Percentiles rank a stretch among this genome's conserved stretches.
phyloP scores from a whole-genome alignment of 2,797 vertebrate genomes.

The Propithecus perrieri region DNA sequence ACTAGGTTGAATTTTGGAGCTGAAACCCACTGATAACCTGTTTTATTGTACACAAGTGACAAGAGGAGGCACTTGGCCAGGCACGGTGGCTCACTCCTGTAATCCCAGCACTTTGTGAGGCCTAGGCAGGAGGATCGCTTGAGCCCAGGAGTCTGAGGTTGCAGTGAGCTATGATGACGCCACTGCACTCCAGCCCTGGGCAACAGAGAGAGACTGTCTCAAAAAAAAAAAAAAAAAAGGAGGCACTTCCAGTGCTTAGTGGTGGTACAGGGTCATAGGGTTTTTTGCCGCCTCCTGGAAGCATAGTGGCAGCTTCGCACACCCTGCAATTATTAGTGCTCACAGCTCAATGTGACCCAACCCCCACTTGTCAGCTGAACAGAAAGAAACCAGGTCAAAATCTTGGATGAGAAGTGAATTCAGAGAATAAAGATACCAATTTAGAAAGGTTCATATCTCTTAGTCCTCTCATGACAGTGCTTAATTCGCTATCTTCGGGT shows the following conservation, averaged over 20 bases:
- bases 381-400: background rate
- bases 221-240: background rate
- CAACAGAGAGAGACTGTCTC: background rate
- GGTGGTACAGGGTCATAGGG: background rate
- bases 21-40: background rate
- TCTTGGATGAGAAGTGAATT: background rate
- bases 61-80: background rate
- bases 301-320: background rate
- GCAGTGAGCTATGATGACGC: background rate
- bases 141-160: background rate
- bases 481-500: constrained; percentile 85
- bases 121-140: background rate
- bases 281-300: background rate
- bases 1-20: background rate
- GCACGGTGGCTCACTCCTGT: background rate
- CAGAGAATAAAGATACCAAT: constrained; percentile 77
- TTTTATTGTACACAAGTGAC: background rate
- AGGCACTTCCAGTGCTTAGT: background rate
- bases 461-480: constrained; percentile 87
- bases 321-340: background rate
- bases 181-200: background rate
- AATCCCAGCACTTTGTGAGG: background rate
- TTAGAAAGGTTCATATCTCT: constrained; percentile 90
- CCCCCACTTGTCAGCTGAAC: background rate
- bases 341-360: background rate